phyloP scores from a whole-genome alignment of 1,140 invertebrate species.

The Triops longicaudatus region DNA sequence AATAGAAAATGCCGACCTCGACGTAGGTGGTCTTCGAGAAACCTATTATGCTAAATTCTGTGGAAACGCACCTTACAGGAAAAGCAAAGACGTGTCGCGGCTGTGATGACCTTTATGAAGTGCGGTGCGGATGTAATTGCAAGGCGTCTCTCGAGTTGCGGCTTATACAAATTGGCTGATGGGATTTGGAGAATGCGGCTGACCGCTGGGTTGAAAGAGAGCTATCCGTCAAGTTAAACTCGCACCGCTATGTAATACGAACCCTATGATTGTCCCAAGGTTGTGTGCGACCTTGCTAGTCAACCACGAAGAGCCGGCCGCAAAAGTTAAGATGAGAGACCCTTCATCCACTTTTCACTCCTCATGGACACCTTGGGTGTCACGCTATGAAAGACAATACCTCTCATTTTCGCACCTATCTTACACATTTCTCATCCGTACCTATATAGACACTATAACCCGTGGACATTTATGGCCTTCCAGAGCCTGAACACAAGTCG shows the following conservation, averaged over 20 bases:
- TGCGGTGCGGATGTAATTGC: background rate
- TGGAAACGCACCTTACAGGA: background rate
- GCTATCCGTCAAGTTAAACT: constrained; percentile 1
- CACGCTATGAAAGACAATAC: constrained; percentile 12
- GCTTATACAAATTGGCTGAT: background rate
- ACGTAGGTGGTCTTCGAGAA: background rate
- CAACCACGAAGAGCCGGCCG: background rate
- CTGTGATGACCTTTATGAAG: background rate
- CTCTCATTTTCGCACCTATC: background rate
- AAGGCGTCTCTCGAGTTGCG: background rate
- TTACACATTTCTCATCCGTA: background rate
- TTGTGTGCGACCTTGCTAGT: background rate
- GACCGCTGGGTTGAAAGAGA: background rate
- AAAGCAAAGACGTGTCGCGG: background rate
- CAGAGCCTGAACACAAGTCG: background rate
- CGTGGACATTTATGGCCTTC: background rate
- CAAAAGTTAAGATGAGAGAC: constrained; percentile 11
- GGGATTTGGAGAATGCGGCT: background rate
- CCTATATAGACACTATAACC: background rate
- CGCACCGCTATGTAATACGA: background rate
- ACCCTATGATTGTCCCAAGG: constrained; percentile 1
- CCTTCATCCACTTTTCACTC: constrained; percentile 14
- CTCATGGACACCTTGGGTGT: background rate
- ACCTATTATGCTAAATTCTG: background rate
- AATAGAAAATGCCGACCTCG: background rate